Conservation (phyloP, 2,113 vertebrate species). For the Syngnathoides biaculeatus region DNA sequence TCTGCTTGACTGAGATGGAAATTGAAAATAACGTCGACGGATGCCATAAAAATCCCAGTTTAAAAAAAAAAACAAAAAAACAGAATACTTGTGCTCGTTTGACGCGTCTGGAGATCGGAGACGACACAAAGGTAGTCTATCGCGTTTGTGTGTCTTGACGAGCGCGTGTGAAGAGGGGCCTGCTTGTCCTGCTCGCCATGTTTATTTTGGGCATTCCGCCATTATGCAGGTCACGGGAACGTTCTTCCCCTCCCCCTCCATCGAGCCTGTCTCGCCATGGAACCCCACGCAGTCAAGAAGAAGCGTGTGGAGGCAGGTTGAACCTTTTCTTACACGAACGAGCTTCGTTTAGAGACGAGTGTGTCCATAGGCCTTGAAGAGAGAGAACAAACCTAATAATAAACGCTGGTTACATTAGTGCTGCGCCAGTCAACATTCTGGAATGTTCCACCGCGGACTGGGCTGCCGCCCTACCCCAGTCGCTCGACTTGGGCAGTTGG, state of each 20-base stretch:
- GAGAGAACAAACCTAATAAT: constrained; percentile 9
- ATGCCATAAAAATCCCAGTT: constrained; percentile 1
- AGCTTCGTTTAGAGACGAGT: background rate
- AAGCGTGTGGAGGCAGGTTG: constrained; percentile 7
- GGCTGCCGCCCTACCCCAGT: constrained; percentile 45
- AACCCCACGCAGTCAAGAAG: background rate
- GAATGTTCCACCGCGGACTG: constrained; percentile 65
- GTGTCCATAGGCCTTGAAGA: constrained; percentile 41
- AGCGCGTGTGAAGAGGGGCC: constrained; percentile 32
- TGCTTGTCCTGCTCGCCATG: constrained; percentile 41
- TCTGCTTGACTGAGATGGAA: background rate
- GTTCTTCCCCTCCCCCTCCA: background rate
- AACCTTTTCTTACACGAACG: constrained; percentile 7
- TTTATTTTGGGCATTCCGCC: constrained; percentile 27
- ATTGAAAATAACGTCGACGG: background rate
- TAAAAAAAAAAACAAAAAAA: background rate
- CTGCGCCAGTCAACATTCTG: constrained; percentile 41
- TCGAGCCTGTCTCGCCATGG: background rate
- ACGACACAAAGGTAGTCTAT: background rate
- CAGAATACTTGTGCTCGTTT: background rate
- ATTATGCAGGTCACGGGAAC: constrained; percentile 45
- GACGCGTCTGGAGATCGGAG: no score
- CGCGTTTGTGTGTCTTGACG: background rate
- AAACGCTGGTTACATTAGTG: constrained; percentile 28
- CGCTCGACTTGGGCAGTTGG: background rate